These are phyloP conservation scores for Cancer borealis DNA, from an alignment of 2,888 invertebrate genomes.

Conservation along the genomic window DNA sequence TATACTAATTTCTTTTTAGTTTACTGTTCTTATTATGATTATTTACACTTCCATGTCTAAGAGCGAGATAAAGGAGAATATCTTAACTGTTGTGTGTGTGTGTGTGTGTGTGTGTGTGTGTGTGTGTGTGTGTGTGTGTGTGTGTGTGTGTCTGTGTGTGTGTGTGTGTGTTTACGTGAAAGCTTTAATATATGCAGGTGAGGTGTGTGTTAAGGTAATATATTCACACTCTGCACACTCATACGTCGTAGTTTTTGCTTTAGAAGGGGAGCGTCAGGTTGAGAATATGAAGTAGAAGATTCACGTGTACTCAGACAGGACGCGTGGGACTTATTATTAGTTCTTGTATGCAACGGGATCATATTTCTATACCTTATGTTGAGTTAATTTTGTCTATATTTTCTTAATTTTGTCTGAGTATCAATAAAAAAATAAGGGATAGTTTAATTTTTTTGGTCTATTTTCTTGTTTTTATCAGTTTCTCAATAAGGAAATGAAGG, in stretches of 20 bases:
- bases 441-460: background rate
- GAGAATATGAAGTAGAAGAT: background rate
- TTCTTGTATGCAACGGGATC: background rate
- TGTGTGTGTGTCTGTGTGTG: slow-evolving; percentile 55
- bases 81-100: background rate
- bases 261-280: background rate
- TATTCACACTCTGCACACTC: background rate
- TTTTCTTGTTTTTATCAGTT: too few relatives aligned
- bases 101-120: background rate
- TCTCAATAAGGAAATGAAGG: too few relatives aligned
- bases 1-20: background rate
- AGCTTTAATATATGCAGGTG: background rate
- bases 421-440: background rate
- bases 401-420: background rate
- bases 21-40: background rate
- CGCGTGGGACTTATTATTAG: background rate
- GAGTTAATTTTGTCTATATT: background rate
- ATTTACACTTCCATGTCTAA: background rate
- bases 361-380: background rate
- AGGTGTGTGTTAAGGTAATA: background rate
- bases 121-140: slow-evolving; percentile 47
- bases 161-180: slow-evolving; percentile 42
- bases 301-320: background rate
- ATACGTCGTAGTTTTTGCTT: background rate
- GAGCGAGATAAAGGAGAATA: background rate